Percentiles rank a stretch among this genome's conserved stretches.
Conservation (phyloP, 2,888 invertebrate genomes). For the Drosophila nr. perissopoda region DNA sequence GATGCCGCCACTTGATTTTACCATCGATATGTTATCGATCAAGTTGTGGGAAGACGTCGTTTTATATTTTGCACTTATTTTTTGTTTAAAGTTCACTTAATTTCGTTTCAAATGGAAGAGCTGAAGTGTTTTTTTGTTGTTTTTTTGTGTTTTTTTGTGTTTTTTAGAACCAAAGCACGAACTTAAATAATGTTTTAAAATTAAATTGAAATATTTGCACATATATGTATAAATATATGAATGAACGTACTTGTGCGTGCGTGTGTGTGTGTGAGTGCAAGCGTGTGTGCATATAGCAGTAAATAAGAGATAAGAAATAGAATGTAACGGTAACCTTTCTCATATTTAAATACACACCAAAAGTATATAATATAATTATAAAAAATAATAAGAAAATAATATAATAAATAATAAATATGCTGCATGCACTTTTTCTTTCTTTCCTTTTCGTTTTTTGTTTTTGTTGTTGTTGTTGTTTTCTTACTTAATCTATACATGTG, state of each 20-base stretch:
- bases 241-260: background rate
- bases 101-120: constrained; percentile 59
- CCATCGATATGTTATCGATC: constrained; percentile 27
- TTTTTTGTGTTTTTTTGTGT: background rate
- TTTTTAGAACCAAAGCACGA: constrained; percentile 51
- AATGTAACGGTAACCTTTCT: constrained; percentile 53
- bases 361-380: constrained; percentile 31
- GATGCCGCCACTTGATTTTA: constrained; percentile 25
- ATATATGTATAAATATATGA: constrained; percentile 8
- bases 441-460: background rate
- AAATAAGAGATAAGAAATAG: constrained; percentile 59
- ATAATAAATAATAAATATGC: constrained; percentile 73
- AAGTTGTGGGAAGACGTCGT: constrained; percentile 48
- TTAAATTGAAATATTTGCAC: constrained; percentile 15
- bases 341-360: constrained; percentile 57
- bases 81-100: constrained; percentile 19
- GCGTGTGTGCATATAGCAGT: constrained; percentile 26
- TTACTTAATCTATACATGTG: constrained; percentile 14
- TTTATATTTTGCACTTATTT: constrained; percentile 27
- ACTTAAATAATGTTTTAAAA: constrained; percentile 8
- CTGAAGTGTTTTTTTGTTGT: background rate
- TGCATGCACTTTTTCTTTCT: constrained; percentile 39
- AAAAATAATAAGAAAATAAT: constrained; percentile 54
- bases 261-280: constrained; percentile 12
- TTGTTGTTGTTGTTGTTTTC: background rate